Percentiles rank a stretch among this genome's conserved stretches.
Evolutionary conservation across 1,140 invertebrate species (phyloP).

Genomic region (Rhagoletis zephyria): DNA sequence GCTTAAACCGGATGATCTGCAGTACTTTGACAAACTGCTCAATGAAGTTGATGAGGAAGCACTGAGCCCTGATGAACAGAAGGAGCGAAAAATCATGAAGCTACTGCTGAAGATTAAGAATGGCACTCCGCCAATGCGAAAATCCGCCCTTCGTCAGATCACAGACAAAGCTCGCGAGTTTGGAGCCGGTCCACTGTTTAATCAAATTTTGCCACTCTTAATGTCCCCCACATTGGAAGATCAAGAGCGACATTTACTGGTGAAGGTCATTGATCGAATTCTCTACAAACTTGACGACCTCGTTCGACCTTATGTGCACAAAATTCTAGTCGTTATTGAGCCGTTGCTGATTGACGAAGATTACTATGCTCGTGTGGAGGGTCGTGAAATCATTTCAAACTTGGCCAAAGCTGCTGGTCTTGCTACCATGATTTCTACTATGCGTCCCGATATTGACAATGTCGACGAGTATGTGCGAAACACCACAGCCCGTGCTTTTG

Average conservation of each 20-base stretch:
- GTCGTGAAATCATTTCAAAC: conserved; percentile 99
- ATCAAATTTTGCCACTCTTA: conserved; percentile 97
- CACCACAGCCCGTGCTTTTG: conserved; percentile 98
- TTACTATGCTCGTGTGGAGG: conserved; percentile 99
- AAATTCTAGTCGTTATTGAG: conserved; percentile 99
- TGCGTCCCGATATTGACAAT: conserved; percentile 99
- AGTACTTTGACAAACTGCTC: conserved; percentile 99
- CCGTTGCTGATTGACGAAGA: conserved; percentile 99
- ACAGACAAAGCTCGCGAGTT: conserved; percentile 99
- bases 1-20: conserved; percentile 99
- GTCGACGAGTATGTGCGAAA: conserved; percentile 99
- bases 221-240: conserved; percentile 99
- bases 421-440: conserved; percentile 99
- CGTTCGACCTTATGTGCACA: conserved; percentile 98
- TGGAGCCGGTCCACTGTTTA: conserved; percentile 97
- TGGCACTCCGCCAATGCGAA: conserved; percentile 99
- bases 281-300: conserved; percentile 99
- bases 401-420: conserved; percentile 98
- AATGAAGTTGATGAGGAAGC: conserved; percentile 98
- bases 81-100: conserved; percentile 99
- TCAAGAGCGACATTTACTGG: conserved; percentile 98
- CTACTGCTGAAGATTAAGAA: conserved; percentile 98
- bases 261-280: conserved; percentile 99
- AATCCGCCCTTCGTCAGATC: conserved; percentile 96
- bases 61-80: conserved; percentile 95